These are phyloP conservation scores for Chitala chitala DNA, from an alignment of 2,113 vertebrate species.

Conservation along the genomic window DNA sequence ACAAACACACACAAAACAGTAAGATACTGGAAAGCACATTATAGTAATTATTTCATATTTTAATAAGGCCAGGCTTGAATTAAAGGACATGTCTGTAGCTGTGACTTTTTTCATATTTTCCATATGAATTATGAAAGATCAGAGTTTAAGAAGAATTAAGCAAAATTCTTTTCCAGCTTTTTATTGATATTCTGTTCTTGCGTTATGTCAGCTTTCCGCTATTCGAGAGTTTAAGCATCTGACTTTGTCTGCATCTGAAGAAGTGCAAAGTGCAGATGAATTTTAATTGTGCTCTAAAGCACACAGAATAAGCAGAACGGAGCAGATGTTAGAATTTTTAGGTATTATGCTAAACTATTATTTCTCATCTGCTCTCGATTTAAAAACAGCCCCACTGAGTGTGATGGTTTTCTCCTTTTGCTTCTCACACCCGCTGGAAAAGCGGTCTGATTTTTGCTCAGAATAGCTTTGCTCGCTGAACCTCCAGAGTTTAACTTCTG, in stretches of 20 bases:
- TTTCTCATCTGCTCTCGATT: constrained; percentile 65
- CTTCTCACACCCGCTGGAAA: constrained; percentile 29
- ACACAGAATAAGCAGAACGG: constrained; percentile 32
- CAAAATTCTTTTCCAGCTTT: constrained; percentile 33
- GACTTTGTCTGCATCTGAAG: constrained; percentile 52
- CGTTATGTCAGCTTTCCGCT: constrained; percentile 38
- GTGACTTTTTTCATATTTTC: not conserved
- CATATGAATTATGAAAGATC: not conserved
- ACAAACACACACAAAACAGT: constrained; percentile 11
- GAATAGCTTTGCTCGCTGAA: constrained; percentile 49
- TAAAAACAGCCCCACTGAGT: constrained; percentile 40
- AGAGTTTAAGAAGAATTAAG: constrained; percentile 15
- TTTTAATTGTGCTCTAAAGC: constrained; percentile 33
- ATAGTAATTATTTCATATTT: constrained; percentile 19
- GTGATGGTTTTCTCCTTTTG: constrained; percentile 34
- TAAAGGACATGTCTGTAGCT: not conserved
- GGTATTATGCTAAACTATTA: constrained; percentile 46
- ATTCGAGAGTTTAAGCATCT: constrained; percentile 40
- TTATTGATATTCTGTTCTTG: constrained; percentile 45
- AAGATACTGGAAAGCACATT: constrained; percentile 17
- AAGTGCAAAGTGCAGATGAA: constrained; percentile 36
- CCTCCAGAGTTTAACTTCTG: constrained; percentile 42
- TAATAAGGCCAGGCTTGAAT: not conserved
- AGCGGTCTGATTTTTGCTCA: constrained; percentile 48
- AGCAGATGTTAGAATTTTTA: constrained; percentile 42